Conservation (phyloP, 2,888 invertebrate genomes). For the Nomada goodeniana region DNA sequence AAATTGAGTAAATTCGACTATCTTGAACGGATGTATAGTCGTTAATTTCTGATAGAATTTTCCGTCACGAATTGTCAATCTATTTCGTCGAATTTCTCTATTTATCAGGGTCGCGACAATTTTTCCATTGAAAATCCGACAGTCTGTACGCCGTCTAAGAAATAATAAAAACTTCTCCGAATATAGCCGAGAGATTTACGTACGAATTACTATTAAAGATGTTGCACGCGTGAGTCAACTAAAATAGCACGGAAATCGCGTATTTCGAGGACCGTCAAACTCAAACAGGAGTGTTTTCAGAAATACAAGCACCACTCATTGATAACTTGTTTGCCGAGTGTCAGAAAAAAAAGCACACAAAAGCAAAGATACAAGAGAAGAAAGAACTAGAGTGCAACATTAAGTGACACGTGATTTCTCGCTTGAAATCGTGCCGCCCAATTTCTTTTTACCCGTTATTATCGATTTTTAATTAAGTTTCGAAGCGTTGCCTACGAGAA, state of each 20-base stretch:
- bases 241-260: too few species aligned
- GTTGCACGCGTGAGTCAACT: too few species aligned
- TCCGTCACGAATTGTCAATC: neutral
- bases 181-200: too few species aligned
- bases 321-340: conserved; percentile 15
- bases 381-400: neutral
- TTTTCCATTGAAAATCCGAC: too few species aligned
- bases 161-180: too few species aligned
- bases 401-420: conserved; percentile 3
- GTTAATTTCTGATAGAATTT: neutral
- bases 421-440: neutral
- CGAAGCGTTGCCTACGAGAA: neutral
- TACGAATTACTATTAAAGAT: too few species aligned
- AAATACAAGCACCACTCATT: neutral
- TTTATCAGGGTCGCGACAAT: too few species aligned
- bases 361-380: neutral
- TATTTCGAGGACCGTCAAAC: too few species aligned
- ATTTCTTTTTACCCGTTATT: conserved; percentile 2
- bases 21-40: too few species aligned
- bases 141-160: too few species aligned
- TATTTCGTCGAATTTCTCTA: too few species aligned
- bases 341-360: too few species aligned
- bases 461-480: conserved; percentile 26
- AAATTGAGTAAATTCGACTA: neutral
- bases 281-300: neutral